Evolutionary conservation across 2,888 invertebrate genomes (phyloP).

Genomic region (Agriotes lineatus): DNA sequence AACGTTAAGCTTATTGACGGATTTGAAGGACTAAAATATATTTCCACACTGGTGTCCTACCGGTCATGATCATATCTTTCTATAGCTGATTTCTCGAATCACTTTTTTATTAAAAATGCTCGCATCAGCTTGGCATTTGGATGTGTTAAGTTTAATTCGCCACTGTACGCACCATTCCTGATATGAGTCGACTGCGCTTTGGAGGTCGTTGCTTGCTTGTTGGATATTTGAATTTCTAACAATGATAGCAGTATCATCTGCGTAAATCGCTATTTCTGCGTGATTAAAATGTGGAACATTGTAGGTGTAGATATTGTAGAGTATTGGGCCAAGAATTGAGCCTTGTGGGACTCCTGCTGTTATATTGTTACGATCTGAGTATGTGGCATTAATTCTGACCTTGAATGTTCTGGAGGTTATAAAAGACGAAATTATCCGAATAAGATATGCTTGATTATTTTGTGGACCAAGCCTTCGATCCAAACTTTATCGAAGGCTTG

Average conservation of each 20-base stretch:
- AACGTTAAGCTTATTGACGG: too few species aligned
- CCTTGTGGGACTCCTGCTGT: not conserved
- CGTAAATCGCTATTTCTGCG: not conserved
- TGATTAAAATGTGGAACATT: constrained; percentile 3
- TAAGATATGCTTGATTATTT: constrained; percentile 1
- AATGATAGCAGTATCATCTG: constrained; percentile 5
- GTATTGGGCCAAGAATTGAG: not conserved
- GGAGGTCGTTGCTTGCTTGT: not conserved
- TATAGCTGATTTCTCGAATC: too few species aligned
- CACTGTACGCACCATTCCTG: not conserved
- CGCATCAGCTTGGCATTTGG: not conserved
- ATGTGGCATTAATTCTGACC: not conserved
- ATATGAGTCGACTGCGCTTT: not conserved
- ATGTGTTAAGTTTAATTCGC: not conserved
- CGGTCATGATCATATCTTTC: too few species aligned
- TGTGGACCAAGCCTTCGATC: not conserved
- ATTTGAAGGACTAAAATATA: too few species aligned
- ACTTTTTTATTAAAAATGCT: too few species aligned
- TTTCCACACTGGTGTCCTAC: too few species aligned
- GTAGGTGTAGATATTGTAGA: constrained; percentile 5
- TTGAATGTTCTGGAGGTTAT: constrained; percentile 2
- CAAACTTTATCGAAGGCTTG: not conserved
- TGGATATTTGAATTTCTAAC: constrained; percentile 5
- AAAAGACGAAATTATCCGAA: not conserved
- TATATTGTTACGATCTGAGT: not conserved